Base-by-base conservation (phyloP, 2,888 invertebrate genomes). In the Dexiosoma caninum region DNA sequence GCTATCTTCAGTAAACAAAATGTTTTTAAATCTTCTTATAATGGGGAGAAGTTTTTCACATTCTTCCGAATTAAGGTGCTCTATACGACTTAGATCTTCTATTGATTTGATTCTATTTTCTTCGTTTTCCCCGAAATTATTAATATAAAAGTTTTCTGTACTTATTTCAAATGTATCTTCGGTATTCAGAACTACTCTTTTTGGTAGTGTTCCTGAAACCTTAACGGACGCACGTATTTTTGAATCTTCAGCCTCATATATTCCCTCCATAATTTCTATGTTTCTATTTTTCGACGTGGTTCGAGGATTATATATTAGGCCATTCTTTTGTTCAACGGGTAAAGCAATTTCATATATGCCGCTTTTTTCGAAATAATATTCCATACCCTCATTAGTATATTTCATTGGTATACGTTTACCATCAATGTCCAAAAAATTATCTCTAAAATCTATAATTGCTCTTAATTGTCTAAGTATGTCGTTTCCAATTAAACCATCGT, bases 1-100 rank as follows among this genome's bases (percentile, higher is more conserved):
- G 6, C 12, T 57, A 16, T 77, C 59, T 64, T 66, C 42, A 46
- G 79, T 51, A 9, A 66, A 57, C 23, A 69, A 57, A 53, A 69
- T 53, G 19, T 55, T 32, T 4, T 40, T n/a, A 9, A 40, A 59
- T 40, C 40, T 59, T n/a, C 27, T 59, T 40, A 37, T 59, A 40
- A 40, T 40, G 30, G 30, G 30, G 19, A 44, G 32, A 19, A 62
- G 32, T 62, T 62, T 27, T 32, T 21, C 10, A 21, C 21, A 57
- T 69, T 27, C 27, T 27, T 27, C 53, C 14, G 53, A 55, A 19
- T 67, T 69, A 10, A 69, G 19, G 35, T 69, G 46, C 16, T 69
- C 37, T 12, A 37, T 64, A n/a, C 64, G 27, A 35, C 46, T 49
- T 21, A 32, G 62, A 32, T 21, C 32, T 46, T 27, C 19, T 55